A percentile compares a stretch with the other conserved stretches of the same genome.
Conservation (phyloP, 2,888 invertebrate genomes). For the Protodeltote pygarga region DNA sequence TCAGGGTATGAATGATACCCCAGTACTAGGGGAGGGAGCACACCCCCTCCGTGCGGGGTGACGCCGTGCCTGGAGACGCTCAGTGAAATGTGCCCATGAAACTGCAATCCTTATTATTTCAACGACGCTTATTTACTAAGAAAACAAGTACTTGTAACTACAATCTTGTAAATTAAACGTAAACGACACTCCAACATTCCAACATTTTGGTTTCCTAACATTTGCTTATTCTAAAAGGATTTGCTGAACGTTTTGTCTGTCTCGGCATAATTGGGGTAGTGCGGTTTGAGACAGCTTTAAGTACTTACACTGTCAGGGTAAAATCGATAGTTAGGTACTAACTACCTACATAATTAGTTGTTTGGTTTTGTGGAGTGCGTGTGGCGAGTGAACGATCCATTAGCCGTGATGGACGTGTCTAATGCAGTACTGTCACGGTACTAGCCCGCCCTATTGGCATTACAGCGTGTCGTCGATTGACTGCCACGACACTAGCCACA, state of each 20-base stretch:
- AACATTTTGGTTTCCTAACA: constrained; percentile 17
- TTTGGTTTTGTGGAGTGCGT: constrained; percentile 4
- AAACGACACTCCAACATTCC: constrained; percentile 4
- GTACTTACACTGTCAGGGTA: constrained; percentile 2
- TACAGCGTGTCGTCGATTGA: constrained; percentile 16
- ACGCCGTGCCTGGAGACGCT: constrained; percentile 32
- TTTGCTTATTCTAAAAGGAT: constrained; percentile 26
- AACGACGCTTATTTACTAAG: constrained; percentile 12
- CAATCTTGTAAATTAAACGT: constrained; percentile 1
- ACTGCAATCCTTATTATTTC: constrained; percentile 30
- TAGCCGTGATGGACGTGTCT: constrained; percentile 14
- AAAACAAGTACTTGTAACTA: not conserved
- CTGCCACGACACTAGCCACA: constrained; percentile 7
- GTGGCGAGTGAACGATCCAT: constrained; percentile 17
- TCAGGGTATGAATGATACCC: constrained; percentile 59
- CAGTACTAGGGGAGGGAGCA: constrained; percentile 35
- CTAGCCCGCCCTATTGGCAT: constrained; percentile 14
- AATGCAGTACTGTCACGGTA: constrained; percentile 14
- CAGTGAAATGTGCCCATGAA: constrained; percentile 43
- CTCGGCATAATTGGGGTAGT: constrained; percentile 9
- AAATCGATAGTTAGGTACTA: constrained; percentile 14
- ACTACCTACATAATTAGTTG: constrained; percentile 7
- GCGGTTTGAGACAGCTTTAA: constrained; percentile 3
- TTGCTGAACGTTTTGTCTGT: constrained; percentile 7
- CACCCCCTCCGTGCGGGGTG: constrained; percentile 19